A percentile compares a stretch with the other conserved stretches of the same genome.
These are phyloP conservation scores for Anolis sagrei DNA, from an alignment of 2,113 vertebrate genomes.

Conservation along the genomic window DNA sequence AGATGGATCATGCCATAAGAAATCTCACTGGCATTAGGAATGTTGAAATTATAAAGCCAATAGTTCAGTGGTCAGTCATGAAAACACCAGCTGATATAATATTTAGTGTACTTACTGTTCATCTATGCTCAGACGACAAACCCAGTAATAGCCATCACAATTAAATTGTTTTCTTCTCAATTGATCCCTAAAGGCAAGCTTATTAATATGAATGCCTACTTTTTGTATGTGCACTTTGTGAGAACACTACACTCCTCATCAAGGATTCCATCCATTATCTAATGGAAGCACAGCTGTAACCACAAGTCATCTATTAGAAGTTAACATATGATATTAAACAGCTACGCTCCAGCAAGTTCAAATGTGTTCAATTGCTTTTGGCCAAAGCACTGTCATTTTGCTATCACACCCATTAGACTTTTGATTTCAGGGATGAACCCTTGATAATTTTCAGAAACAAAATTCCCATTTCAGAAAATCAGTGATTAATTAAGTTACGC, in stretches of 20 bases:
- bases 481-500: neutral
- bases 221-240: neutral
- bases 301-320: neutral
- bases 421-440: neutral
- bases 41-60: too few species aligned
- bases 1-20: too few species aligned
- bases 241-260: neutral
- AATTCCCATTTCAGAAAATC: neutral
- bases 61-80: neutral
- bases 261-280: neutral
- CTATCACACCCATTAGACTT: neutral
- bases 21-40: too few species aligned
- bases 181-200: neutral
- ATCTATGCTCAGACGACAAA: neutral
- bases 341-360: neutral
- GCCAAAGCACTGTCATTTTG: neutral
- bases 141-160: neutral
- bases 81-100: neutral
- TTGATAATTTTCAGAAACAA: slow-evolving; percentile 4
- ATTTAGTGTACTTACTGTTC: too few species aligned
- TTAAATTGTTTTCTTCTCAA: neutral
- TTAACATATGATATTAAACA: neutral
- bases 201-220: neutral
- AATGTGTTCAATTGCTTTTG: neutral
- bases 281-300: neutral